A percentile compares a stretch with the other conserved stretches of the same genome.
Evolutionary conservation across 1,140 invertebrate species (phyloP).

Genomic region (Gonatopus flavifemur): DNA sequence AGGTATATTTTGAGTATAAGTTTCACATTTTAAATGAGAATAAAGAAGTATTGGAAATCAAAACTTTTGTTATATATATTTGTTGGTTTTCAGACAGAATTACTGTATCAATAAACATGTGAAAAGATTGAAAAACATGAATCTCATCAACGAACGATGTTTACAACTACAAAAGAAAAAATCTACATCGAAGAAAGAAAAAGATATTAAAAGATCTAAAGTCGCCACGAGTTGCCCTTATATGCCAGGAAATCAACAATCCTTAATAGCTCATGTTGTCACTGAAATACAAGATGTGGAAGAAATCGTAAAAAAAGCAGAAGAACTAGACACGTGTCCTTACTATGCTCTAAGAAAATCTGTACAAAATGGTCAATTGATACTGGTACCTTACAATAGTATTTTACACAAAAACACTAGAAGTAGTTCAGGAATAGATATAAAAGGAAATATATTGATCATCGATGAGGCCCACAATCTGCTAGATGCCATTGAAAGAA

Average conservation of each 20-base stretch:
- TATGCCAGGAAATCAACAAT: conserved; percentile 64
- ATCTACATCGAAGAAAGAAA: conserved; percentile 64
- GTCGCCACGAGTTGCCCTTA: conserved; percentile 67
- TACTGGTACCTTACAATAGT: conserved; percentile 85
- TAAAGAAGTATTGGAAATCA: too few relatives aligned
- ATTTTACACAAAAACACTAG: conserved; percentile 86
- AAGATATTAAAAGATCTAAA: conserved; percentile 65
- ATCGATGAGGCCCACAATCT: conserved; percentile 98
- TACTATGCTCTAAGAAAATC: conserved; percentile 87
- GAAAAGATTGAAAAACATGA: conserved; percentile 71
- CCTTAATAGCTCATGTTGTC: conserved; percentile 68
- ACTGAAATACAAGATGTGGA: conserved; percentile 85
- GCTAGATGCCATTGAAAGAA: conserved; percentile 84
- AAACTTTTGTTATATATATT: conserved; percentile 10
- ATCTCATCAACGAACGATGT: conserved; percentile 93
- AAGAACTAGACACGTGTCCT: conserved; percentile 78
- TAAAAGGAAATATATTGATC: conserved; percentile 85
- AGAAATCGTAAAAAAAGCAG: conserved; percentile 74
- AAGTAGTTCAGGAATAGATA: conserved; percentile 66
- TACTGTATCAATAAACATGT: conserved; percentile 90
- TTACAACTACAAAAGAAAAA: conserved; percentile 81
- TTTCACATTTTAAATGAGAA: conserved; percentile 12
- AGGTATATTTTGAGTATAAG: conserved; percentile 36
- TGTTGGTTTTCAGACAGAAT: conserved; percentile 67
- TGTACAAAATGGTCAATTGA: conserved; percentile 76